Evolutionary conservation across 2,888 invertebrate genomes (phyloP).

Genomic region (Synergus japonicus): DNA sequence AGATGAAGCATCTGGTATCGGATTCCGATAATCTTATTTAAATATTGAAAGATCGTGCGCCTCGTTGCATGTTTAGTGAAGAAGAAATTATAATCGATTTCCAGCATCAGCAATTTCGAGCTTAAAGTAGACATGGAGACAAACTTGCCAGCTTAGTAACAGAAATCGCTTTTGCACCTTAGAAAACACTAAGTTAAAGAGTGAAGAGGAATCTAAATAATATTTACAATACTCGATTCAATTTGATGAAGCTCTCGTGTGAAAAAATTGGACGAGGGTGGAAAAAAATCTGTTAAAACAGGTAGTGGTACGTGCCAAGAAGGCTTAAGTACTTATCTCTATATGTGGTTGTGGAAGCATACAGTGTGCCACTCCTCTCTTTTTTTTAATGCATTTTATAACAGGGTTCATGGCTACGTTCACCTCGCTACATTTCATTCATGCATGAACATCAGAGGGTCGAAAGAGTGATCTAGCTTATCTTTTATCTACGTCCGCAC

Average conservation of each 20-base stretch:
- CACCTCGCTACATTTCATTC: slow-evolving; percentile 62
- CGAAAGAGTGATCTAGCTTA: slow-evolving; percentile 10
- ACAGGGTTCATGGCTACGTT: slow-evolving; percentile 51
- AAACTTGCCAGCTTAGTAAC: slow-evolving; percentile 12
- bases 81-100: slow-evolving; percentile 23
- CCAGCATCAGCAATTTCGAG: slow-evolving; percentile 4
- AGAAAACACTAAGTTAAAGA: neutral
- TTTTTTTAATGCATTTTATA: slow-evolving; percentile 66
- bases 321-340: slow-evolving; percentile 39
- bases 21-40: slow-evolving; percentile 31
- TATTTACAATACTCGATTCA: slow-evolving; percentile 14
- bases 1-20: slow-evolving; percentile 12
- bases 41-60: slow-evolving; percentile 19
- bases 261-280: slow-evolving; percentile 30
- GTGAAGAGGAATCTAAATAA: neutral
- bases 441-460: slow-evolving; percentile 62
- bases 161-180: slow-evolving; percentile 11
- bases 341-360: slow-evolving; percentile 11
- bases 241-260: slow-evolving; percentile 20
- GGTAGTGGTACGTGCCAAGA: slow-evolving; percentile 31
- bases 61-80: slow-evolving; percentile 7
- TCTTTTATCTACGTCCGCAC: neutral
- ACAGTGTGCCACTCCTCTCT: slow-evolving; percentile 22
- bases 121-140: neutral
- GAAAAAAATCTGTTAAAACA: slow-evolving; percentile 39